These are phyloP conservation scores for Rotaria sp. DNA, from an alignment of 2,888 invertebrate species.

Conservation along the genomic window DNA sequence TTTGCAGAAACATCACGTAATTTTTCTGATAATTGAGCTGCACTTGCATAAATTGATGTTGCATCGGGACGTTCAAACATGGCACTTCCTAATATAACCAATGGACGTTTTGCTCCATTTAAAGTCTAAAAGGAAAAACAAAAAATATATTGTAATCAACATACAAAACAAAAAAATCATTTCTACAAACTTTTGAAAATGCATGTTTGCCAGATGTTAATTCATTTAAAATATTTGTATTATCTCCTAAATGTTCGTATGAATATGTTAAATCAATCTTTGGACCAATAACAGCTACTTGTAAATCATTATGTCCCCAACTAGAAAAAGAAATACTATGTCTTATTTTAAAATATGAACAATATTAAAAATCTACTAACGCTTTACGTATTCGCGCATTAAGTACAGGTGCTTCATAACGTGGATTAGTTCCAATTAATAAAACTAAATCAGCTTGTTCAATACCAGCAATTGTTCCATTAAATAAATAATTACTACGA, in stretches of 20 bases:
- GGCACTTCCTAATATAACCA: slow-evolving; percentile 82
- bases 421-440: slow-evolving; percentile 87
- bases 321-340: slow-evolving; percentile 44
- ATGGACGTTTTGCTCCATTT: slow-evolving; percentile 72
- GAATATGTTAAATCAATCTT: slow-evolving; percentile 84
- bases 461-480: slow-evolving; percentile 77
- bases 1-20: slow-evolving; percentile 44
- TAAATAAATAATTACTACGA: slow-evolving; percentile 81
- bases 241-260: slow-evolving; percentile 60
- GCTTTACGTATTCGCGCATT: slow-evolving; percentile 85
- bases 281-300: slow-evolving; percentile 77
- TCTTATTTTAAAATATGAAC: neutral
- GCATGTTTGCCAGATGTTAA: slow-evolving; percentile 68
- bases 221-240: slow-evolving; percentile 65
- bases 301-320: slow-evolving; percentile 83
- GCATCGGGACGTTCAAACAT: slow-evolving; percentile 64
- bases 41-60: slow-evolving; percentile 56
- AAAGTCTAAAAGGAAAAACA: slow-evolving; percentile 56
- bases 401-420: slow-evolving; percentile 89
- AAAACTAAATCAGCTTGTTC: slow-evolving; percentile 88
- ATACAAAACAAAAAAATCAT: neutral
- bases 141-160: neutral
- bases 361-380: neutral
- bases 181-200: slow-evolving; percentile 60
- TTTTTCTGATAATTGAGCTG: slow-evolving; percentile 65